phyloP scores from a whole-genome alignment of 2,113 vertebrate genomes.

The Triplophysa rosa region DNA sequence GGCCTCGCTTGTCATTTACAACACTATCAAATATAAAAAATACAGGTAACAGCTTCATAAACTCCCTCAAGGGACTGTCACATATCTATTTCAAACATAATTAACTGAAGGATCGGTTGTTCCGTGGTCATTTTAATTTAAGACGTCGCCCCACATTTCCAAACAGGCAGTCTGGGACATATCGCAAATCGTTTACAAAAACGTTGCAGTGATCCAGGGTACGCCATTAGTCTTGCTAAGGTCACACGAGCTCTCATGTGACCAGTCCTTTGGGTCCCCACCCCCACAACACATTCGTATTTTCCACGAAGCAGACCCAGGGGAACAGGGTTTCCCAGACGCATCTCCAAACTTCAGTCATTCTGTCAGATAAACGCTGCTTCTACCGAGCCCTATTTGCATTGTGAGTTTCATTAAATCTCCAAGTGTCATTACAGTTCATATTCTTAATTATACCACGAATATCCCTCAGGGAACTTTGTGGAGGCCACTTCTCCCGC shows the following conservation, averaged over 20 bases:
- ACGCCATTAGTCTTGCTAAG: conserved; percentile 39
- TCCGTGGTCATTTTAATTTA: conserved; percentile 16
- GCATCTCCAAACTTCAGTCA: conserved; percentile 63
- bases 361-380: conserved; percentile 71
- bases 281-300: conserved; percentile 46
- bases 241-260: conserved; percentile 45
- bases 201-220: neutral
- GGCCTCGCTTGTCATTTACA: neutral
- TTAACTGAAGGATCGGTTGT: neutral
- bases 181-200: conserved; percentile 5
- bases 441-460: conserved; percentile 82
- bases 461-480: conserved; percentile 78
- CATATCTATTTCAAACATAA: neutral
- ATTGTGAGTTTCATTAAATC: conserved; percentile 79
- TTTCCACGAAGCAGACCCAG: conserved; percentile 45
- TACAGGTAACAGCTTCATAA: conserved; percentile 7
- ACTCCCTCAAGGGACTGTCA: neutral
- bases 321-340: conserved; percentile 60
- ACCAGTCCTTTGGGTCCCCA: conserved; percentile 23
- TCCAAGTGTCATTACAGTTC: conserved; percentile 81
- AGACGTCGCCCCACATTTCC: neutral
- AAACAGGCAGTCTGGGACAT: conserved; percentile 1
- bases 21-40: neutral
- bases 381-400: conserved; percentile 71
- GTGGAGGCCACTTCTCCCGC: conserved; percentile 77